Evolutionary conservation across 2,113 vertebrate genomes (phyloP).

Genomic region (Rhodinocichla rosea): DNA sequence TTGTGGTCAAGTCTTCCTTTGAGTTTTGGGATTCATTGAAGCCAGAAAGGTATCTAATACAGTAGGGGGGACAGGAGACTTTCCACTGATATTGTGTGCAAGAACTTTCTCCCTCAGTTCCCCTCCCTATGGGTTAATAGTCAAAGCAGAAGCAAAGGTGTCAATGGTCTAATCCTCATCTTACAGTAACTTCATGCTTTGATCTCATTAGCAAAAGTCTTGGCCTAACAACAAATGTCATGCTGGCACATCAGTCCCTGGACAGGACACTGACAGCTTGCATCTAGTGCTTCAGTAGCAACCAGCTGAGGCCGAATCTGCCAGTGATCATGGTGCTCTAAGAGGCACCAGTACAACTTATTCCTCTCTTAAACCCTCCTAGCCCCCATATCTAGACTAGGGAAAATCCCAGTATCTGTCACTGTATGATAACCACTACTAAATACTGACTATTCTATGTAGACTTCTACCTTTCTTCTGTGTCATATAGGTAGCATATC

Average conservation of each 20-base stretch:
- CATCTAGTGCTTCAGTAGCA: not conserved
- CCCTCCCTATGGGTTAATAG: not conserved
- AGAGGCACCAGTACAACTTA: not conserved
- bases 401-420: not conserved
- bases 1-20: not conserved
- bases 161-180: not conserved
- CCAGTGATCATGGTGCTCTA: not conserved
- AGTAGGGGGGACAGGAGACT: accelerated
- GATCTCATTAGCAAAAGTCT: not conserved
- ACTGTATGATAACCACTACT: not conserved
- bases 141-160: not conserved
- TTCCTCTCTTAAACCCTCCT: not conserved
- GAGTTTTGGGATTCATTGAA: not conserved
- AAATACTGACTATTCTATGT: not conserved
- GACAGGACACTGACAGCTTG: not conserved
- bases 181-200: not conserved
- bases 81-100: accelerated
- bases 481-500: not conserved
- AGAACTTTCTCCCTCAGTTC: not conserved
- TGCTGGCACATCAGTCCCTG: not conserved
- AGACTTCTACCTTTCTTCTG: not conserved
- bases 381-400: not conserved
- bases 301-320: not conserved
- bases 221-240: not conserved
- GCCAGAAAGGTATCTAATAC: not conserved